Base-by-base conservation (phyloP, 1,140 invertebrate genomes). In the Leptopilina clavipes region DNA sequence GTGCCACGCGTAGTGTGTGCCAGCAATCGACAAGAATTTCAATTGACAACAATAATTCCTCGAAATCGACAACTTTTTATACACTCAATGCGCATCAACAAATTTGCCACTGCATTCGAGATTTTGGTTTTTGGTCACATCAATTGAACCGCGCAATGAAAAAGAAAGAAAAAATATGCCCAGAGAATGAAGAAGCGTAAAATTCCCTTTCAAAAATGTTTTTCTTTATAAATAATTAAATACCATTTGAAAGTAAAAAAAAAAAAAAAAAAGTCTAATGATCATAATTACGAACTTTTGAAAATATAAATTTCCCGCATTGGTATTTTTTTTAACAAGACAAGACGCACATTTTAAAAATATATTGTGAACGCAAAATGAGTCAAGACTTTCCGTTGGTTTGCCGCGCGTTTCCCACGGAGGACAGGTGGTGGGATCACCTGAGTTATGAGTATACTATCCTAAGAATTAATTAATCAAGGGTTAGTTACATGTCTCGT, bases 1-100 rank as follows among this genome's bases (percentile, higher is more conserved):
- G 82, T 82, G 82, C 81, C 82, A 81, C 40, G 73, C 76, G 76
- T 78, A 80, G 25, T 65, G 59, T 65, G 59, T 65, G 22, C 59
- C 59, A 31, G 22, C 59, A 22, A 65, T 65, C 59, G 59, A 12
- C 3, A 65, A 65, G 59, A 65, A 65, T 65, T 65, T 65, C 59
- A 65, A 65, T 65, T 65, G 14, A 12, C 59, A 65, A 14, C 59
- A 65, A 6, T 2, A 31, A 65, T 65, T 65, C 59, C 22, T 31
- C 22, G 59, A 65, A 65, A 65, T 31, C 14, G 11, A 31, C 25
- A 31, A 31, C 25, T 22, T 7, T 31, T 65, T 65, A 7, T 12
- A 12, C n/a, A 65, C 3, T 40, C 37, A 19, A 65, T 22, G 14
- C 59, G 25, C 59, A 65, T 65, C 59, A 65, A 25, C 3, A 31